Evolutionary conservation across 2,113 vertebrate genomes (phyloP), one percentile per base, ranked within the genome.

Genomic region (Lophius piscatorius): DNA sequence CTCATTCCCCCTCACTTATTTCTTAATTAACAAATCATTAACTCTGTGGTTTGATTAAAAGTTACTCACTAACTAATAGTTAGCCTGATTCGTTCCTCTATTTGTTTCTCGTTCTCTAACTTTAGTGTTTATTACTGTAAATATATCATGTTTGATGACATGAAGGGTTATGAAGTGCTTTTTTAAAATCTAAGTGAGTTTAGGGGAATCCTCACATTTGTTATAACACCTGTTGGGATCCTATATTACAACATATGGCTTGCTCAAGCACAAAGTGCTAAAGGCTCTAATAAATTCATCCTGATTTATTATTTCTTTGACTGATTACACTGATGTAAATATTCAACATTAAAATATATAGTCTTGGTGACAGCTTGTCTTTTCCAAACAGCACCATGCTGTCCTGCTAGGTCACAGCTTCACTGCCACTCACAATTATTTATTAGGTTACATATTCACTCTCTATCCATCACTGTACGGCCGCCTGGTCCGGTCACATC

Each of bases 371-470:
- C 84, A 79, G 79, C 63, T 76, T 65, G 78, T 70, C 78, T 82
- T 63, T 71, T 70, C 72, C 66, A 58, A 78, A 83, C 83, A 49
- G 54, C 85, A 20, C 57, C 78, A 72, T 42, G 75, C 77, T 67
- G 78, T 81, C 78, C 74, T 78, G 78, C 70, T 64, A 78, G 82
- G 82, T 81, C 84, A 81, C 71, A 78, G 78, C 80, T 76, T 52
- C 80, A 75, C 76, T 83, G 86, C 88, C 89, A 86, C 82, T 88
- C 87, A 76, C 80, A 77, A 64, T 87, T 90, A 89, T 91, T 91
- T 89, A 91, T 90, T 91, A 88, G 88, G 84, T 84, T 75, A 83
- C 85, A 90, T 89, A 87, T 90, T 91, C 89, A 86, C 80, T 83
- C 85, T 86, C 89, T 82, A 90, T 91, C 89, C 87, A 90, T 91